Percentiles rank a stretch among this genome's conserved stretches.
Evolutionary conservation across 2,888 invertebrate species (phyloP).

Genomic region (Rhabditoides inermis): DNA sequence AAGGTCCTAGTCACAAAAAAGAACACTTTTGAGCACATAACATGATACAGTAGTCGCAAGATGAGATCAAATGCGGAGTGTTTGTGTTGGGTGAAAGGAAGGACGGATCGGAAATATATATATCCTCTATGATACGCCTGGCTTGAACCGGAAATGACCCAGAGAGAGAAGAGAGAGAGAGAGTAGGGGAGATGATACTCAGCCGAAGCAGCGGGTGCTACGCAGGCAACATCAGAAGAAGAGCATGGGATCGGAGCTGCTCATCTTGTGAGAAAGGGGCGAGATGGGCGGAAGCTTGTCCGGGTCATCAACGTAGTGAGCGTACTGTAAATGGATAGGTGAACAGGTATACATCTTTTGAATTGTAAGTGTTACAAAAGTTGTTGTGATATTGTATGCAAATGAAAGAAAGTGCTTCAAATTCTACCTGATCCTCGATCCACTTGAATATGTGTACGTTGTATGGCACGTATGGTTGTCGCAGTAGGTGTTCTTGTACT

Average conservation of each 20-base stretch:
- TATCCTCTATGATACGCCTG: constrained; percentile 16
- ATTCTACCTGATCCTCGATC: constrained; percentile 50
- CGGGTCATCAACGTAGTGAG: constrained; percentile 41
- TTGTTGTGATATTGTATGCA: too few species aligned
- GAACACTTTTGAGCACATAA: too few species aligned
- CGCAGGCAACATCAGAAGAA: constrained; percentile 38
- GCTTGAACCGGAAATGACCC: too few species aligned
- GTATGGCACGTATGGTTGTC: constrained; percentile 50
- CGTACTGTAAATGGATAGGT: constrained; percentile 27
- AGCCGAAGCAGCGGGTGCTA: neutral
- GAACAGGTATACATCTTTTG: neutral
- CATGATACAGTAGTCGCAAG: too few species aligned
- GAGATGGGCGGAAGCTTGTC: constrained; percentile 30
- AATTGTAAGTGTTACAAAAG: neutral
- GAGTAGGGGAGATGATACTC: neutral
- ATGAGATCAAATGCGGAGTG: neutral
- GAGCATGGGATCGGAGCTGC: constrained; percentile 38
- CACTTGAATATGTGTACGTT: constrained; percentile 51
- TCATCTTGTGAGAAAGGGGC: constrained; percentile 35
- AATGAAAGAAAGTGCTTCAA: too few species aligned
- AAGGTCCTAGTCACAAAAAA: too few species aligned
- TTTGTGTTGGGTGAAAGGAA: neutral
- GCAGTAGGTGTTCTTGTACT: constrained; percentile 47
- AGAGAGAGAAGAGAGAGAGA: constrained; percentile 1
- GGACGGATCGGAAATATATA: neutral